Conservation (phyloP, 1,140 invertebrate genomes). For the Rhyacophila brunnea region DNA sequence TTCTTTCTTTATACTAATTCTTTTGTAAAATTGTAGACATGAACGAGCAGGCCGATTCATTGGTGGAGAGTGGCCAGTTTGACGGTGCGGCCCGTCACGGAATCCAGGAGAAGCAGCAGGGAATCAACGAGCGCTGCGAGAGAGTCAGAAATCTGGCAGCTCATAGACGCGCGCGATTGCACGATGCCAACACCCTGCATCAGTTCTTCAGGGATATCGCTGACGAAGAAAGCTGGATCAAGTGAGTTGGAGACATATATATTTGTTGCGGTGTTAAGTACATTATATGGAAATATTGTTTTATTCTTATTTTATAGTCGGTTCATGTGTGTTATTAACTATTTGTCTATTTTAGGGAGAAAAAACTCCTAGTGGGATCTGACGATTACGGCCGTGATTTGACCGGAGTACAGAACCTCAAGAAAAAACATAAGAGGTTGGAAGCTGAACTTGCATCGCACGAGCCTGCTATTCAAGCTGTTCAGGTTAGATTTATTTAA, state of each 20-base stretch:
- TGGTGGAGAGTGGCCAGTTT: slow-evolving; percentile 94
- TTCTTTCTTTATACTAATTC: too few species aligned
- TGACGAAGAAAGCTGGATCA: slow-evolving; percentile 99
- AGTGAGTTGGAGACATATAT: slow-evolving; percentile 55
- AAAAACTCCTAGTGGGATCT: slow-evolving; percentile 94
- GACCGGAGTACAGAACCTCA: slow-evolving; percentile 96
- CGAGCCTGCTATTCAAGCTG: slow-evolving; percentile 95
- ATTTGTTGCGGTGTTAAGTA: too few species aligned
- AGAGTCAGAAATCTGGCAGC: slow-evolving; percentile 90
- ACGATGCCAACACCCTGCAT: slow-evolving; percentile 96
- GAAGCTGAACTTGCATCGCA: slow-evolving; percentile 95
- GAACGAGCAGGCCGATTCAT: slow-evolving; percentile 90
- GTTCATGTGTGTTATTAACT: too few species aligned
- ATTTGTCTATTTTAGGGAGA: slow-evolving; percentile 66
- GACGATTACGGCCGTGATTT: slow-evolving; percentile 98
- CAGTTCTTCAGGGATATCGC: slow-evolving; percentile 99
- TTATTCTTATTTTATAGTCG: too few species aligned
- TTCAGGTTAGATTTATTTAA: slow-evolving; percentile 65
- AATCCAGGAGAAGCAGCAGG: slow-evolving; percentile 89
- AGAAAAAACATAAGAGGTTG: slow-evolving; percentile 97
- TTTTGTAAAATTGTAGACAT: too few species aligned
- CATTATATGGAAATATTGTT: too few species aligned
- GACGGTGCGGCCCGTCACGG: slow-evolving; percentile 85
- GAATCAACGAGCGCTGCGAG: slow-evolving; percentile 93
- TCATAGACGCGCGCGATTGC: slow-evolving; percentile 83